Evolutionary conservation across 2,113 vertebrate species (phyloP).

Genomic region (Pterocles gutturalis): DNA sequence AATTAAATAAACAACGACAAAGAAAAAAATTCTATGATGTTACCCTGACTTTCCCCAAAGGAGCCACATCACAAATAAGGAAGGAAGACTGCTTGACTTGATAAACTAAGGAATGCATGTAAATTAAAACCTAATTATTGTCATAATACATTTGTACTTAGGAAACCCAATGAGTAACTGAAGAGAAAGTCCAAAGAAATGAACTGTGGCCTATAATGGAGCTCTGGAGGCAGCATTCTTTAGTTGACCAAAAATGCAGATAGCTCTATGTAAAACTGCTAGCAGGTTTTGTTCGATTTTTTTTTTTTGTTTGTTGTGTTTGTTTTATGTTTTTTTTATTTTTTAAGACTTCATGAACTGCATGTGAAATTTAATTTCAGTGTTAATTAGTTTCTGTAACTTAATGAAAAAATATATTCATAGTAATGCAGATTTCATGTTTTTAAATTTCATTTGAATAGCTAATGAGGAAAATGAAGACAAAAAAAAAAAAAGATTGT

Average conservation of each 20-base stretch:
- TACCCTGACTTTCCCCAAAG: not conserved
- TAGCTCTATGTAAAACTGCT: not conserved
- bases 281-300: not conserved
- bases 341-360: not conserved
- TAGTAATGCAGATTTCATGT: slow-evolving; percentile 1
- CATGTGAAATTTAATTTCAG: slow-evolving; percentile 5
- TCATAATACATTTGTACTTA: not conserved
- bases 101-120: not conserved
- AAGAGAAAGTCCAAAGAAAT: not conserved
- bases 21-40: not conserved
- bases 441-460: slow-evolving; percentile 29
- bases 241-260: not conserved
- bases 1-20: not conserved
- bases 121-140: slow-evolving; percentile 21
- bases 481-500: not conserved
- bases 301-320: not conserved
- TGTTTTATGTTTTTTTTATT: not conserved
- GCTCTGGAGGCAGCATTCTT: not conserved
- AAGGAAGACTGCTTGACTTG: not conserved
- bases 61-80: not conserved
- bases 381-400: not conserved
- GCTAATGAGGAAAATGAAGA: not conserved
- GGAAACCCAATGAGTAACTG: not conserved
- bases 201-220: not conserved
- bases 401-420: slow-evolving; percentile 38